Evolutionary conservation across 2,797 vertebrate species (phyloP).

Genomic region (Eidolon dupreanum): DNA sequence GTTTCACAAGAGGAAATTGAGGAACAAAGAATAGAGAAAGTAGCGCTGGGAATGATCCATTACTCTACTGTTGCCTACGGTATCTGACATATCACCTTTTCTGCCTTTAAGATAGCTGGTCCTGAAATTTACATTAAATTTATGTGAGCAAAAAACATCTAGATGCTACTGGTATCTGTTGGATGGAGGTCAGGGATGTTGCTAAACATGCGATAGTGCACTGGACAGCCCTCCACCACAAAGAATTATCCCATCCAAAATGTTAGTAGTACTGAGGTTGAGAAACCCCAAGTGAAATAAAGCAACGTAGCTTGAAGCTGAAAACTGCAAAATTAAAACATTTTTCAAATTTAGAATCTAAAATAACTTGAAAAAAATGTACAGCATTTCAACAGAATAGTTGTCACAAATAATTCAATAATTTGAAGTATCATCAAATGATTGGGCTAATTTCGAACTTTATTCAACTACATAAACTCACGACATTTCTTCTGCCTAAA

Average conservation of each 20-base stretch:
- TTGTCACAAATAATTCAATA: neutral
- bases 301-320: neutral
- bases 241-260: neutral
- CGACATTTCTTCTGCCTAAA: neutral
- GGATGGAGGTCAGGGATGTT: neutral
- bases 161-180: neutral
- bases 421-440: neutral
- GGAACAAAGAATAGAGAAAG: neutral
- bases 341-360: neutral
- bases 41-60: neutral
- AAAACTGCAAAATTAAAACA: neutral
- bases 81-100: neutral
- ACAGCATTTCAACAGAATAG: neutral
- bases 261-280: neutral
- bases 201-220: neutral
- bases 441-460: neutral
- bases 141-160: neutral
- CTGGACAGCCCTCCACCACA: neutral
- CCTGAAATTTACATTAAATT: neutral
- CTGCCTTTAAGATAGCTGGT: neutral
- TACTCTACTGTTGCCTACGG: neutral
- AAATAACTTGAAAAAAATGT: neutral
- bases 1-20: constrained; percentile 5
- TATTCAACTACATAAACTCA: neutral
- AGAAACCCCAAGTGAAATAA: constrained; percentile 16